Conservation (phyloP, 2,888 invertebrate genomes). For the Prenolepis imparis region DNA sequence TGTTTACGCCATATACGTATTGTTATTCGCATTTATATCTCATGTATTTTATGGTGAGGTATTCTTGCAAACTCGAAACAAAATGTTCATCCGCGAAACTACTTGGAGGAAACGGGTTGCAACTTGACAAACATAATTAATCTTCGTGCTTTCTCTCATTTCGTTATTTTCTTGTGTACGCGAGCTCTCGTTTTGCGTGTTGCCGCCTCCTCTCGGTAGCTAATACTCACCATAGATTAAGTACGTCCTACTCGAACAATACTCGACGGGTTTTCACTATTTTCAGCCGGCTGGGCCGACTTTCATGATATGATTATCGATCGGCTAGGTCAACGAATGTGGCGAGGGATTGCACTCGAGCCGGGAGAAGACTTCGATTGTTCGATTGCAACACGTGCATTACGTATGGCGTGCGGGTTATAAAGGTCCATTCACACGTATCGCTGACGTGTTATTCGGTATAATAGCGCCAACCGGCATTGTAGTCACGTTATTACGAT, state of each 20-base stretch:
- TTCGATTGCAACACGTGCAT: constrained; percentile 39
- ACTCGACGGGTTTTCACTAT: constrained; percentile 3
- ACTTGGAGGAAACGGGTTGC: background rate
- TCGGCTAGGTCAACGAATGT: constrained; percentile 48
- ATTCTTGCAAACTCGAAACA: constrained; percentile 8
- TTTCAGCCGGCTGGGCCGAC: constrained; percentile 22
- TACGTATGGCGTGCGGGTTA: constrained; percentile 25
- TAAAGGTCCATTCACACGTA: constrained; percentile 45
- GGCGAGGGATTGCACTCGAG: constrained; percentile 31
- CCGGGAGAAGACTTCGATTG: constrained; percentile 30
- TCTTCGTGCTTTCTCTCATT: constrained; percentile 8
- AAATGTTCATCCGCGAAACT: constrained; percentile 15
- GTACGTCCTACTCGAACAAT: background rate
- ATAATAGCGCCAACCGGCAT: background rate
- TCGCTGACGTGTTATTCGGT: background rate
- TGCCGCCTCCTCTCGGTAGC: background rate
- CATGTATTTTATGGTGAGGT: background rate
- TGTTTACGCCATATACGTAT: background rate
- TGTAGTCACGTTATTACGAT: constrained; percentile 16
- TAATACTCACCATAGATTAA: too few species aligned
- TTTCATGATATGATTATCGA: constrained; percentile 48
- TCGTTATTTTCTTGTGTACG: constrained; percentile 13
- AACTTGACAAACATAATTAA: constrained; percentile 46
- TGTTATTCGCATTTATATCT: background rate
- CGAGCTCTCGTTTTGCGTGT: background rate